Evolutionary conservation across 2,888 invertebrate genomes (phyloP).

Genomic region (Synanthedon myopaeformis): DNA sequence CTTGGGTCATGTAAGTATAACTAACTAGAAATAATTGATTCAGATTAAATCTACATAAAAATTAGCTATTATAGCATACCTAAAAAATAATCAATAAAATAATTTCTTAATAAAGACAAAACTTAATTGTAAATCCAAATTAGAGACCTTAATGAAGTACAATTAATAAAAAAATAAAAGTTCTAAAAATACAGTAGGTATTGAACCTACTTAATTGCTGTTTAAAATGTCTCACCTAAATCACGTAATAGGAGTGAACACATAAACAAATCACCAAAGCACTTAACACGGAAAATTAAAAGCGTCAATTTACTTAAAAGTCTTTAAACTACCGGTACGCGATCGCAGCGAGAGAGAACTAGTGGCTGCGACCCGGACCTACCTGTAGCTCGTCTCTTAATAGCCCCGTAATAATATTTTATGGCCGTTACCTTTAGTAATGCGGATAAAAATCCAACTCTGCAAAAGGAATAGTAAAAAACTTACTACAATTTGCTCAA

Average conservation of each 20-base stretch:
- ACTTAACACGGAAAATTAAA: slow-evolving; percentile 16
- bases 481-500: slow-evolving; percentile 50
- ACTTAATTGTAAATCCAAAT: too few species aligned
- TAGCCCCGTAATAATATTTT: slow-evolving; percentile 63
- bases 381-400: slow-evolving; percentile 58
- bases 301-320: slow-evolving; percentile 44
- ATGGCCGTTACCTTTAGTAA: slow-evolving; percentile 63
- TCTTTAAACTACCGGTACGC: slow-evolving; percentile 35
- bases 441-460: slow-evolving; percentile 52
- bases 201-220: too few species aligned
- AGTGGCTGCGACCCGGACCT: slow-evolving; percentile 41
- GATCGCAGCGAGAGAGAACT: slow-evolving; percentile 44
- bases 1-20: too few species aligned
- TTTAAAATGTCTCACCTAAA: neutral
- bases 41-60: too few species aligned
- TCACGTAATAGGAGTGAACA: neutral
- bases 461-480: slow-evolving; percentile 31
- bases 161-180: too few species aligned
- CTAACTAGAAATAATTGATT: too few species aligned
- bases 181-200: too few species aligned
- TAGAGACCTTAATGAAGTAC: too few species aligned
- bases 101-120: too few species aligned
- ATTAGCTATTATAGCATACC: too few species aligned
- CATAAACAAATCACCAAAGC: slow-evolving; percentile 20
- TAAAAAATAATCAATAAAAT: too few species aligned